These are phyloP conservation scores for Pedicia rivosa DNA, from an alignment of 2,888 invertebrate genomes.

Conservation along the genomic window DNA sequence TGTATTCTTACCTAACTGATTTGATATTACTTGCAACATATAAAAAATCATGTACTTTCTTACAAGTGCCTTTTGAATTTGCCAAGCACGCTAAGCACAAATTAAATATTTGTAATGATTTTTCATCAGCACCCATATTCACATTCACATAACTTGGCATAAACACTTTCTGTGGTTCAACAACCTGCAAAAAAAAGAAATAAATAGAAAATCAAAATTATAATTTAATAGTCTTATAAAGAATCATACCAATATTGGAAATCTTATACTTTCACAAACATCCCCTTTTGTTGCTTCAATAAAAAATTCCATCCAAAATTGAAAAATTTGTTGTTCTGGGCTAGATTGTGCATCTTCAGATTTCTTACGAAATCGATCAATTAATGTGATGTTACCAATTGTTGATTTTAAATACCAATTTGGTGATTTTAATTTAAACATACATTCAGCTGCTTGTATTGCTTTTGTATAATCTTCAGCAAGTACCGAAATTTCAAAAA, in stretches of 20 bases:
- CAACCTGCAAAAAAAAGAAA: constrained; percentile 35
- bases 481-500: constrained; percentile 94
- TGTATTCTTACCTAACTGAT: constrained; percentile 18
- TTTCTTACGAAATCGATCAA: constrained; percentile 76
- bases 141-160: constrained; percentile 95
- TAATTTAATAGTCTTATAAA: background rate
- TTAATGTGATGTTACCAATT: constrained; percentile 90
- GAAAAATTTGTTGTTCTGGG: constrained; percentile 77
- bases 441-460: constrained; percentile 88
- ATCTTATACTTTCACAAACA: constrained; percentile 67
- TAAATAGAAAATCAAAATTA: too few relatives aligned
- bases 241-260: constrained; percentile 42
- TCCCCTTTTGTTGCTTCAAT: constrained; percentile 79
- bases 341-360: constrained; percentile 51
- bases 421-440: constrained; percentile 81
- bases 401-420: constrained; percentile 93
- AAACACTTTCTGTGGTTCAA: constrained; percentile 83
- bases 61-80: constrained; percentile 57
- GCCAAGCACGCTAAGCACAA: constrained; percentile 74
- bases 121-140: constrained; percentile 86
- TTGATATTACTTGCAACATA: constrained; percentile 59
- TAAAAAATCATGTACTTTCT: constrained; percentile 84
- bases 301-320: constrained; percentile 98
- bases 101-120: constrained; percentile 78
- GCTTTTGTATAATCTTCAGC: constrained; percentile 96